Evolutionary conservation across 2,888 invertebrate species (phyloP).

Genomic region (Unio delphinus): DNA sequence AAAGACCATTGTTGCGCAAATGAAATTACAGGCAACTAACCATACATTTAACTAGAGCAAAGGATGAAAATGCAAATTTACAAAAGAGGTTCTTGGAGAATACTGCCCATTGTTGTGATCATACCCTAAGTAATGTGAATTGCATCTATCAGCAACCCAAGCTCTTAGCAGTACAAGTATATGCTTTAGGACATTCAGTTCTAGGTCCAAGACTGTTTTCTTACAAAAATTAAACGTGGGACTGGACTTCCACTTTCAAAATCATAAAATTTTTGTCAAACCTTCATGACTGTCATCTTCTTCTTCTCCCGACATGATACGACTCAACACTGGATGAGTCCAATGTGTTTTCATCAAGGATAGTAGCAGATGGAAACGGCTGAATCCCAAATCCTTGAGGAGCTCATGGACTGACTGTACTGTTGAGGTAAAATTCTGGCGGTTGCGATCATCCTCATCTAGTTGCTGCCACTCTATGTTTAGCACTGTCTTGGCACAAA

Average conservation of each 20-base stretch:
- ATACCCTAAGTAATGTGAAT: no score
- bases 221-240: slow-evolving; percentile 1
- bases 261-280: slow-evolving; percentile 4
- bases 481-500: slow-evolving; percentile 59
- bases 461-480: slow-evolving; percentile 62
- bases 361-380: slow-evolving; percentile 45
- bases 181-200: no score
- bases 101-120: no score
- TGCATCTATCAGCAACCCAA: no score
- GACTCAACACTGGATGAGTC: slow-evolving; percentile 63
- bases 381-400: slow-evolving; percentile 46
- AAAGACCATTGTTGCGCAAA: no score
- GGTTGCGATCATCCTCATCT: slow-evolving; percentile 49
- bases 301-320: slow-evolving; percentile 61
- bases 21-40: no score
- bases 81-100: no score
- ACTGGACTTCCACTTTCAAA: slow-evolving; percentile 6
- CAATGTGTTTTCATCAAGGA: slow-evolving; percentile 60
- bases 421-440: slow-evolving; percentile 50
- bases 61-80: no score
- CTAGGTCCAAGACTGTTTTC: background rate
- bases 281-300: slow-evolving; percentile 33
- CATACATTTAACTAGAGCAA: no score
- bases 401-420: slow-evolving; percentile 50
- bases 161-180: no score